These are phyloP conservation scores for Drosophila guanche DNA, from an alignment of 1,140 invertebrate genomes.

Conservation along the genomic window DNA sequence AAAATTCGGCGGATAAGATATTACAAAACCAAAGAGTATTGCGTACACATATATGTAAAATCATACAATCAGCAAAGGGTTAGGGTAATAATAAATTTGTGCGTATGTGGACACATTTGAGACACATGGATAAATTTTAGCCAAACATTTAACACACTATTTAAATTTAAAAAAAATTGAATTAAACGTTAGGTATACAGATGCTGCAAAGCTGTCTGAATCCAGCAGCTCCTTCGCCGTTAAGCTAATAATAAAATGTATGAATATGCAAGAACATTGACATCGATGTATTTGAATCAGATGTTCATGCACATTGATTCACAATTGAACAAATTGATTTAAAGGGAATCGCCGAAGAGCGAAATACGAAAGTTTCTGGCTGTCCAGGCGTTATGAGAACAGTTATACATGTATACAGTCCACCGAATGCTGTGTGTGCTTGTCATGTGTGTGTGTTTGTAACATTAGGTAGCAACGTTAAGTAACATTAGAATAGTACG, in stretches of 20 bases:
- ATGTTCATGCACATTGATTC: neutral
- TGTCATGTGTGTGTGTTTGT: neutral
- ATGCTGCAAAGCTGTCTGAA: no score
- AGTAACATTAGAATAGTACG: constrained; percentile 53
- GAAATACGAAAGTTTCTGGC: constrained; percentile 8
- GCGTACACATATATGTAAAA: constrained; percentile 6
- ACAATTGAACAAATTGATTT: constrained; percentile 34
- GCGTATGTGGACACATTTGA: neutral
- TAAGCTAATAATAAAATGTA: no score
- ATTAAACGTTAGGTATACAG: no score
- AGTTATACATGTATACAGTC: constrained; percentile 25
- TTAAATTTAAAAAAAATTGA: constrained; percentile 21
- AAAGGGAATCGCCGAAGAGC: constrained; percentile 18
- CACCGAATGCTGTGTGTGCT: neutral
- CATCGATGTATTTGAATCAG: neutral
- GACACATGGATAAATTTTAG: constrained; percentile 1
- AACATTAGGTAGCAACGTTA: constrained; percentile 33
- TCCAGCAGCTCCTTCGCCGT: no score
- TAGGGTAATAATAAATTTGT: no score
- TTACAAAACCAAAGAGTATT: constrained; percentile 13
- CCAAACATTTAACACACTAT: constrained; percentile 24
- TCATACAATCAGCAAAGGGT: constrained; percentile 9
- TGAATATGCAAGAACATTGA: neutral
- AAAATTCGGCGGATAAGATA: constrained; percentile 39
- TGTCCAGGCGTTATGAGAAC: constrained; percentile 21